Base-by-base conservation (phyloP, 2,797 vertebrate genomes). In the Novumbra hubbsi region DNA sequence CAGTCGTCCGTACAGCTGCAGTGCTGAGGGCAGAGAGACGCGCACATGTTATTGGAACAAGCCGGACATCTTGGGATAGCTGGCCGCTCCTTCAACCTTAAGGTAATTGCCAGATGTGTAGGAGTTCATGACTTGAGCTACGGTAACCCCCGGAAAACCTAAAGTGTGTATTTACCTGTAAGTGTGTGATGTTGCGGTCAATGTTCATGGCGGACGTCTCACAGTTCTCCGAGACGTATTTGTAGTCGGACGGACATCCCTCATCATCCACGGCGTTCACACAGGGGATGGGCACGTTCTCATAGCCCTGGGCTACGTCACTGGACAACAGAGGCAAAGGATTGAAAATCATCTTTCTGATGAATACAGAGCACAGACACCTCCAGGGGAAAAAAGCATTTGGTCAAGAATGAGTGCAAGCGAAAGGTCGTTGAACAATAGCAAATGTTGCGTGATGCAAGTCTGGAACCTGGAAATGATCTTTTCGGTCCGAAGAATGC, bases 131-230 rank as follows among this genome's bases (percentile, higher is more conserved):
- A 7, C 34, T 5, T 7, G 0, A 38, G 34, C 34, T 38, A 38
- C 4, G 9, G 41, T 45, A 45, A 45, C 41, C 41, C 41, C 14
- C 11, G 9, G 41, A 45, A 45, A 45, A 45, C 14, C 41, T 11
- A 45, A 45, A 45, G 41, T 45, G 9, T 11, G 30, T 1, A 38
- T 21, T 41, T 72, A 92, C 91, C 95, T 98, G 96, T 41, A 98
- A 88, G 86, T 97, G 96, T 27, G 96, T 98, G 82, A 98, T 97
- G 87, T 97, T 98, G 21, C 96, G 93, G 88, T 98, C 96, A 0
- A 98, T 98, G 88, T 97, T 98, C 96, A 98, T 98, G 28, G 95
- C 94, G 0, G 96, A 98, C 0, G 96, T 98, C 88, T 97, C 96
- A 1, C 96, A 98, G 91, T 98, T 98, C 88, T 98, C 96, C 0